Percentiles rank a stretch among this genome's conserved stretches.
Conservation (phyloP, 2,113 vertebrate genomes). For the Centrocercus urophasianus region DNA sequence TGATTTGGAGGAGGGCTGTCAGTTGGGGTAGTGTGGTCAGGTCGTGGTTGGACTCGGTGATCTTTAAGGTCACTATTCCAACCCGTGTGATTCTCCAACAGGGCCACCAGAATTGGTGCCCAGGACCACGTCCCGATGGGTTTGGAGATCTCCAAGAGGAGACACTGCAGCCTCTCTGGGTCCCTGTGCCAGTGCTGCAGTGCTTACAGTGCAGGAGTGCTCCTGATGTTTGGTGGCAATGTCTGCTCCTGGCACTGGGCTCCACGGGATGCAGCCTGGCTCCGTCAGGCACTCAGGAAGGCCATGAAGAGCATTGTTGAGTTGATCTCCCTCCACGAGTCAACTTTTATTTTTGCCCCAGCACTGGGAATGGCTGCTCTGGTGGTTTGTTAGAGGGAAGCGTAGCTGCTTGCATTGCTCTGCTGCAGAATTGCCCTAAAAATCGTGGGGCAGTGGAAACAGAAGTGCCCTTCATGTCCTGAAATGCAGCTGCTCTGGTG, state of each 20-base stretch:
- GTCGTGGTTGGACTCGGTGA: no score
- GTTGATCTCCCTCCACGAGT: no score
- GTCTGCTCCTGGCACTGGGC: background rate
- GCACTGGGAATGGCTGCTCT: no score
- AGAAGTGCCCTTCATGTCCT: no score
- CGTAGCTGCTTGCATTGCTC: no score
- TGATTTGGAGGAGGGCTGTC: no score
- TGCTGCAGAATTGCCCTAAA: background rate
- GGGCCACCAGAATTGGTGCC: background rate
- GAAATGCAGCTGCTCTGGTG: background rate
- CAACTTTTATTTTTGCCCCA: no score
- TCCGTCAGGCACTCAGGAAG: conserved; percentile 21
- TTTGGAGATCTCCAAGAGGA: background rate
- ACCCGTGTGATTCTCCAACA: background rate
- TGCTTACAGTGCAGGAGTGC: background rate
- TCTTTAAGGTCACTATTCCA: no score
- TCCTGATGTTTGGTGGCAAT: background rate
- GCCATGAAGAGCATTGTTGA: no score
- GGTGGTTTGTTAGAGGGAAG: no score
- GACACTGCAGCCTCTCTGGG: background rate
- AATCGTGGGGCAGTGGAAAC: background rate
- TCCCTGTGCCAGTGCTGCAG: background rate
- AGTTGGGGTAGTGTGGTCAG: no score
- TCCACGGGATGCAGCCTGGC: background rate
- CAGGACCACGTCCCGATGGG: background rate